Evolutionary conservation across 2,888 invertebrate genomes (phyloP).

Genomic region (Alloscopus bannaensis): DNA sequence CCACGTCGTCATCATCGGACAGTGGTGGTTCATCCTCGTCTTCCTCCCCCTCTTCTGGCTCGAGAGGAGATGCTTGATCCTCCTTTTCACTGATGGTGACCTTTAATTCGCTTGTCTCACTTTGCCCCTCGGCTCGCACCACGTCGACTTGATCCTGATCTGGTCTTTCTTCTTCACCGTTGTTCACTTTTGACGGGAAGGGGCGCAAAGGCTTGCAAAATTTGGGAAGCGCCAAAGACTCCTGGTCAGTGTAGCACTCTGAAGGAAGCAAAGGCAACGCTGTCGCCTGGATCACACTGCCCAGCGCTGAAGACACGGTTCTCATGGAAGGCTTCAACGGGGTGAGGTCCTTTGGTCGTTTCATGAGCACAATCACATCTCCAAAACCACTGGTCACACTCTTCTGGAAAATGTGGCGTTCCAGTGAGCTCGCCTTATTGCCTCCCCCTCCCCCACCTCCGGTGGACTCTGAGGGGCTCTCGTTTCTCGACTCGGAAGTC

Average conservation of each 20-base stretch:
- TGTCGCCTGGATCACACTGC: slow-evolving; percentile 67
- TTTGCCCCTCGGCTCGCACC: too few species aligned
- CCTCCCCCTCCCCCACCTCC: too few species aligned
- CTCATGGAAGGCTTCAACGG: slow-evolving; percentile 31
- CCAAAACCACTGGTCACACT: neutral
- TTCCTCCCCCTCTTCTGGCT: neutral
- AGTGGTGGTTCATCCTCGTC: neutral
- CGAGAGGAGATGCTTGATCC: neutral
- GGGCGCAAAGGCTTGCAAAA: slow-evolving; percentile 21
- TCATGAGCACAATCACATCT: slow-evolving; percentile 8
- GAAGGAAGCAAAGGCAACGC: slow-evolving; percentile 71
- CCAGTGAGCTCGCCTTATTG: too few species aligned
- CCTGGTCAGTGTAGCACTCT: slow-evolving; percentile 61
- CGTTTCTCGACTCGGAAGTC: slow-evolving; percentile 35
- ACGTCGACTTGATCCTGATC: too few species aligned
- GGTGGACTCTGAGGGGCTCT: too few species aligned
- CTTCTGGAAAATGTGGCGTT: neutral
- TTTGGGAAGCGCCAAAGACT: slow-evolving; percentile 21
- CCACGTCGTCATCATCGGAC: neutral
- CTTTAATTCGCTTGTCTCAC: too few species aligned
- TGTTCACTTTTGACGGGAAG: neutral
- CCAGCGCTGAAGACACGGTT: slow-evolving; percentile 68
- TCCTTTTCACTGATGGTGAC: too few species aligned
- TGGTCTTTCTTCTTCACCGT: neutral
- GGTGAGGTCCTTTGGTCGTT: slow-evolving; percentile 44